Conservation (phyloP, 2,797 vertebrate species). For the Capromys pilorides region DNA sequence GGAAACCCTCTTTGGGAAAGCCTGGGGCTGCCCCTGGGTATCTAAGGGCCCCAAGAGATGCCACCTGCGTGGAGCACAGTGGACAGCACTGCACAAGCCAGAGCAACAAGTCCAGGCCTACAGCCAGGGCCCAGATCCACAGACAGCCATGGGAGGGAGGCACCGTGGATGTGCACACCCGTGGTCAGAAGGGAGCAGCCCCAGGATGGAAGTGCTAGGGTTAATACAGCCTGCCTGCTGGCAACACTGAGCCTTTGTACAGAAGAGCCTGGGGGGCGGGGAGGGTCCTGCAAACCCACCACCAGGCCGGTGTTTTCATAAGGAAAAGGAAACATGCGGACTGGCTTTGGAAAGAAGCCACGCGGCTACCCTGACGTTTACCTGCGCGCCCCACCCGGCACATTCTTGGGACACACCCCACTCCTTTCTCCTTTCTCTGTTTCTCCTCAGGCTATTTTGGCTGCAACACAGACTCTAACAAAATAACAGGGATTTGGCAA, state of each 20-base stretch:
- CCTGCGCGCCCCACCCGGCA: not conserved
- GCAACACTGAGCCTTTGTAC: not conserved
- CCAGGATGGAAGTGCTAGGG: not conserved
- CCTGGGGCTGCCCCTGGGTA: not conserved
- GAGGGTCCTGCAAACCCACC: not conserved
- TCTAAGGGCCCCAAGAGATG: no score
- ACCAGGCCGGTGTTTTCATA: not conserved
- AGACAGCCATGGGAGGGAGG: no score
- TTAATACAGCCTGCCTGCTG: not conserved
- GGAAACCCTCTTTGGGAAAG: not conserved
- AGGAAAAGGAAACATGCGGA: not conserved
- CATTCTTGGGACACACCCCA: conserved; percentile 29
- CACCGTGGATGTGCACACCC: no score
- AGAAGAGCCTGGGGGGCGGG: not conserved
- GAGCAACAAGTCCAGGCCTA: not conserved
- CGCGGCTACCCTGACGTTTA: not conserved
- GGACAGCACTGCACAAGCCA: not conserved
- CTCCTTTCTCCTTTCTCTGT: not conserved
- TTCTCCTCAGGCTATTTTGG: conserved; percentile 62
- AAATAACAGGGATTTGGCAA: conserved; percentile 63
- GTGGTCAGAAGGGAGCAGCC: no score
- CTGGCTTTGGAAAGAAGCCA: not conserved
- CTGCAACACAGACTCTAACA: conserved; percentile 53
- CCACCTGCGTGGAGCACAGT: not conserved
- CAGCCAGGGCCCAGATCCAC: no score